phyloP scores from a whole-genome alignment of 2,888 invertebrate species.

The Lottia scabra region DNA sequence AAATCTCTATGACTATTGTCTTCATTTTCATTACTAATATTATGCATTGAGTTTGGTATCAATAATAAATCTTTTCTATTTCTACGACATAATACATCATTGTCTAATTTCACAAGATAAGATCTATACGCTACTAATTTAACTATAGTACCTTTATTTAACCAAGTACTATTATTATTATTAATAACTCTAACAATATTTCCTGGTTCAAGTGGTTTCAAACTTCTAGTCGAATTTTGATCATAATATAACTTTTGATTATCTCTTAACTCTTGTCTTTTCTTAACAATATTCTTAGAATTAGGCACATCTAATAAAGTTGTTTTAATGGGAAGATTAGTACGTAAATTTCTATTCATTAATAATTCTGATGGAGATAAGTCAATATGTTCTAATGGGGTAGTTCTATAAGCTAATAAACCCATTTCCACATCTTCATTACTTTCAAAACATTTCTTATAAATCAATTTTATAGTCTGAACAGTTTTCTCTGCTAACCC shows the following conservation, averaged over 20 bases:
- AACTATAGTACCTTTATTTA: too few relatives aligned
- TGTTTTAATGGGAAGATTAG: slow-evolving; percentile 3
- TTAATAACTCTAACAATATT: background rate
- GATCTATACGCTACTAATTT: too few relatives aligned
- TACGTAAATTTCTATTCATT: too few relatives aligned
- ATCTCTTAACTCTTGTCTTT: too few relatives aligned
- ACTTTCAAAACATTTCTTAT: slow-evolving; percentile 20
- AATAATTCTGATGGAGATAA: slow-evolving; percentile 27
- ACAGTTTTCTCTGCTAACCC: slow-evolving; percentile 26
- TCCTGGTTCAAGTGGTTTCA: slow-evolving; percentile 11
- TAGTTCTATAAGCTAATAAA: slow-evolving; percentile 26
- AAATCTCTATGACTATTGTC: too few relatives aligned
- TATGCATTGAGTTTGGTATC: too few relatives aligned
- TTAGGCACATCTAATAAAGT: background rate
- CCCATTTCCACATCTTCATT: slow-evolving; percentile 17
- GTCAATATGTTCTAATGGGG: slow-evolving; percentile 8
- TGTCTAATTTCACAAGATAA: too few relatives aligned
- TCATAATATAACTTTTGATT: too few relatives aligned
- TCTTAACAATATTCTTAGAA: slow-evolving; percentile 7
- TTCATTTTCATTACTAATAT: too few relatives aligned
- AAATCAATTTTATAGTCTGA: slow-evolving; percentile 23
- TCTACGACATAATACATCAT: too few relatives aligned
- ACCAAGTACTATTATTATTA: too few relatives aligned
- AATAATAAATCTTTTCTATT: too few relatives aligned
- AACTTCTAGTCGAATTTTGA: slow-evolving; percentile 20